Evolutionary conservation across 2,797 vertebrate genomes (phyloP), one percentile per base, ranked within the genome.

Genomic region (Falco rusticolus): DNA sequence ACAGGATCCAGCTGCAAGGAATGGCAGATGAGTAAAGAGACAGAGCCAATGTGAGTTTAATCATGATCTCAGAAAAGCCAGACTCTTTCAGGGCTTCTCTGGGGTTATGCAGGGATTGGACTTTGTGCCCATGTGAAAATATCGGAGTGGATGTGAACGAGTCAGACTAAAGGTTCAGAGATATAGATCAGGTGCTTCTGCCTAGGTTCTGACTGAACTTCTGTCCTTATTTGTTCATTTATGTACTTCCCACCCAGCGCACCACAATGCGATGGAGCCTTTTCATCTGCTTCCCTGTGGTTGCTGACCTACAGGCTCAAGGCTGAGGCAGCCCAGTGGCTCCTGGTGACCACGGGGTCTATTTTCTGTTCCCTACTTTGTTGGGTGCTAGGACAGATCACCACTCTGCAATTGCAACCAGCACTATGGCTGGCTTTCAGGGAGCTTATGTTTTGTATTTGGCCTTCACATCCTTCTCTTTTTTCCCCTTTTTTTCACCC

Each of bases 341-440:
- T 85, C 33, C 20, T 0, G 0, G 9, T 65, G 50, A 59, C 12
- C 0, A 0, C 0, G 3, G 19, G 21, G 15, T 12, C 8, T 79
- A 2, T 57, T 87, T 34, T 37, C 66, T 69, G 5, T 37, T 60
- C 13, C 41, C 28, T 69, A 15, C 21, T 89, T 60, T 56, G 39
- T 41, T 60, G 22, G 16, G 11, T 7, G 2, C 14, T 41, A 7
- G 9, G 34, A 60, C 13, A 66, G 8, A n/a, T 31, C 39, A 76
- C 14, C 26, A 33, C 16, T 21, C 13, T 24, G n/a, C 6, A 22
- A 7, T 61, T 82, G 31, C 60, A 79, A 9, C 13, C 19, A 53
- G 14, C 26, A 66, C 34, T 33, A 31, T n/a, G 31, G 43, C 56
- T 70, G 51, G 9, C 16, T 79, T 89, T 84, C 22, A 39, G 28